A percentile compares a stretch with the other conserved stretches of the same genome.
Evolutionary conservation across 1,140 invertebrate genomes (phyloP).

Genomic region (Drosophila carrolli): DNA sequence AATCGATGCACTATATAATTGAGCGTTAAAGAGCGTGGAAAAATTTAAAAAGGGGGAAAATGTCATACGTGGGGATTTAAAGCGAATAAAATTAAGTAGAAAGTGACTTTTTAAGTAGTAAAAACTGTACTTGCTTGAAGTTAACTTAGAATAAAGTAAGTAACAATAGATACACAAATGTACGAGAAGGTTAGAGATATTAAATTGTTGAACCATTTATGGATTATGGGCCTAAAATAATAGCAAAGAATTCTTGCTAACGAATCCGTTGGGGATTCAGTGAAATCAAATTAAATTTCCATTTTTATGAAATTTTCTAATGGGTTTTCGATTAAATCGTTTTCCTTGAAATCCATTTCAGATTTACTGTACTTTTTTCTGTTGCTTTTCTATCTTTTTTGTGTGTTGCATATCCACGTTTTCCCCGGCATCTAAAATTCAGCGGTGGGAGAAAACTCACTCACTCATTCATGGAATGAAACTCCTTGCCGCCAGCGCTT

Average conservation of each 20-base stretch:
- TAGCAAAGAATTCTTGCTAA: too few relatives aligned
- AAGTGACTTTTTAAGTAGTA: conserved; percentile 11
- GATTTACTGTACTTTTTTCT: conserved; percentile 61
- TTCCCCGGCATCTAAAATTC: conserved; percentile 20
- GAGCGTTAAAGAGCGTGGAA: conserved; percentile 43
- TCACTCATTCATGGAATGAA: conserved; percentile 32
- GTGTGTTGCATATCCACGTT: conserved; percentile 20
- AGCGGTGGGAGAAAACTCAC: conserved; percentile 23
- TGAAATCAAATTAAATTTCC: background rate
- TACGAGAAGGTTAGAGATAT: too few relatives aligned
- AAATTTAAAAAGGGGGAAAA: conserved; percentile 20
- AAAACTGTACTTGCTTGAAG: conserved; percentile 19
- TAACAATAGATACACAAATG: too few relatives aligned
- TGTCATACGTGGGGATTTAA: background rate
- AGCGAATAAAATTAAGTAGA: conserved; percentile 4
- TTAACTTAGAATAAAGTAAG: background rate
- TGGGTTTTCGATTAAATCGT: background rate
- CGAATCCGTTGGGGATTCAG: background rate
- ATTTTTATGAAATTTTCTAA: conserved; percentile 7
- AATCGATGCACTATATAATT: conserved; percentile 65
- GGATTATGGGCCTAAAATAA: too few relatives aligned
- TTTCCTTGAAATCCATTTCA: conserved; percentile 22
- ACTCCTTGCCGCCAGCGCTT: conserved; percentile 52
- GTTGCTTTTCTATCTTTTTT: conserved; percentile 9
- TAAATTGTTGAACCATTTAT: too few relatives aligned